Conservation (phyloP, 2,888 invertebrate species). For the Catocala sponsa region DNA sequence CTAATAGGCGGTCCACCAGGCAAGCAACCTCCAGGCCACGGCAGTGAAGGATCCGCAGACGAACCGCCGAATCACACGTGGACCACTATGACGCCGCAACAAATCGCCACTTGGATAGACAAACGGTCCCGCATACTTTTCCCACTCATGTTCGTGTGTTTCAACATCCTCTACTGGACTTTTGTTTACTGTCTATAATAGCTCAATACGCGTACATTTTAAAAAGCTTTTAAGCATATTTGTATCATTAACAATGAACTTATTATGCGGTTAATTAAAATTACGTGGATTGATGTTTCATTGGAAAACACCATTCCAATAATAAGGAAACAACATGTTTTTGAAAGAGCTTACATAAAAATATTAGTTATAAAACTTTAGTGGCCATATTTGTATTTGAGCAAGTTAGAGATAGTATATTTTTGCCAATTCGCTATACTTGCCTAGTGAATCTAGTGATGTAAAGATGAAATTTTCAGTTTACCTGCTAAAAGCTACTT, state of each 20-base stretch:
- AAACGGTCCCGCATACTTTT: conserved; percentile 92
- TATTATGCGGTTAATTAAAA: conserved; percentile 6
- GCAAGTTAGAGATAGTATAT: conserved; percentile 37
- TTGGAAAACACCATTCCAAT: conserved; percentile 13
- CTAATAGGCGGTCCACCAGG: conserved; percentile 68
- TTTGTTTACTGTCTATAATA: conserved; percentile 89
- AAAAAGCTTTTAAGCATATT: background rate
- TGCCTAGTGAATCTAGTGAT: conserved; percentile 48
- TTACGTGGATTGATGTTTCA: conserved; percentile 14
- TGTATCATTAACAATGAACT: background rate
- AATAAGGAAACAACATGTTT: conserved; percentile 23
- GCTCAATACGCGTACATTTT: conserved; percentile 7
- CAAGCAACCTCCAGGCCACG: conserved; percentile 60
- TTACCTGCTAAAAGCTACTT: too few species aligned
- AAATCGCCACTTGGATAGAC: conserved; percentile 96
- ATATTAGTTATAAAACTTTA: conserved; percentile 27
- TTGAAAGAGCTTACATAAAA: conserved; percentile 1
- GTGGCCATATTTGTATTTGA: conserved; percentile 61
- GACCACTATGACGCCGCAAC: conserved; percentile 96
- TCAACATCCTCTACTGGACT: conserved; percentile 94
- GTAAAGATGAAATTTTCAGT: conserved; percentile 9
- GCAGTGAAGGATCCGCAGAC: conserved; percentile 72
- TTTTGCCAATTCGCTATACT: conserved; percentile 52
- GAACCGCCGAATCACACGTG: conserved; percentile 84
- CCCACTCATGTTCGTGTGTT: conserved; percentile 92